Evolutionary conservation across 2,888 invertebrate species (phyloP).

Genomic region (Polyommatus iphigenia): DNA sequence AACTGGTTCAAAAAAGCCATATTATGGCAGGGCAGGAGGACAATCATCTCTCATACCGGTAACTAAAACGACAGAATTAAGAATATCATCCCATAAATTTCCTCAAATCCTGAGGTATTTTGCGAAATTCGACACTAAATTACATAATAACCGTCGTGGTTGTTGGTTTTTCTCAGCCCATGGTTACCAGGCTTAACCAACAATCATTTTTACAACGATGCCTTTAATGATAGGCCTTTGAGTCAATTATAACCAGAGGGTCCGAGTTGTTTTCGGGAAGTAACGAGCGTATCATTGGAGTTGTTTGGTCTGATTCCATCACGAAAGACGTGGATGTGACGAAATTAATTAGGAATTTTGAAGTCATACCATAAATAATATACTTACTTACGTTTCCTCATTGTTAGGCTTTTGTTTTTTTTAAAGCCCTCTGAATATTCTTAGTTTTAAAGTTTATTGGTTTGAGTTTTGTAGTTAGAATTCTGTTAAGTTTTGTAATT

Average conservation of each 20-base stretch:
- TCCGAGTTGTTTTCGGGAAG: constrained; percentile 68
- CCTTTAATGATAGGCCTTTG: constrained; percentile 76
- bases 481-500: too few relatives aligned
- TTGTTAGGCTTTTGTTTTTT: not conserved
- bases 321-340: not conserved
- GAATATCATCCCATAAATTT: not conserved
- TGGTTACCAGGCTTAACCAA: constrained; percentile 66
- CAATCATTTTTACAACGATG: constrained; percentile 70
- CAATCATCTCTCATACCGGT: not conserved
- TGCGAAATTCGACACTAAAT: constrained; percentile 26
- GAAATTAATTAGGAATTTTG: not conserved
- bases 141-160: constrained; percentile 40
- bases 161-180: constrained; percentile 75
- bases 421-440: too few relatives aligned
- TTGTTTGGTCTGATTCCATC: constrained; percentile 50
- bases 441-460: too few relatives aligned
- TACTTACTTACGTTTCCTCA: too few relatives aligned
- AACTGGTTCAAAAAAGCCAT: not conserved
- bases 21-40: not conserved
- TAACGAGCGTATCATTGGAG: constrained; percentile 66
- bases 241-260: constrained; percentile 77
- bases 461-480: too few relatives aligned
- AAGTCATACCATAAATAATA: not conserved
- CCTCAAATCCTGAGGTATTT: not conserved
- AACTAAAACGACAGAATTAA: not conserved